phyloP scores from a whole-genome alignment of 1,140 invertebrate species.

The Glossosoma conforme region DNA sequence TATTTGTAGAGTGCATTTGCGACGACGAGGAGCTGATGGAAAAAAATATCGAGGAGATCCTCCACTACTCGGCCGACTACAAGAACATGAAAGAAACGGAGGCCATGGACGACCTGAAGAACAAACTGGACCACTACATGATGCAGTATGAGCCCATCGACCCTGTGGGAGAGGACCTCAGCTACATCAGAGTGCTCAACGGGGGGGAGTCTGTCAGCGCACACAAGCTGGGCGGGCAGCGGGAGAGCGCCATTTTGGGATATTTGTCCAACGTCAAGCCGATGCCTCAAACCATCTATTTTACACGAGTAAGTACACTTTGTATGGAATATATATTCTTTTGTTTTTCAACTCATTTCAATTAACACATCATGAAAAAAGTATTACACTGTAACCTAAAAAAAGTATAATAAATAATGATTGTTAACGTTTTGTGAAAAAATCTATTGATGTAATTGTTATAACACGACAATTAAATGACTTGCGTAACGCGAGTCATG shows the following conservation, averaged over 20 bases:
- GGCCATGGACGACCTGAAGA: constrained; percentile 76
- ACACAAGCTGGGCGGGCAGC: constrained; percentile 43
- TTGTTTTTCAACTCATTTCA: no score
- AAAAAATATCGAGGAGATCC: constrained; percentile 84
- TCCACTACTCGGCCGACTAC: constrained; percentile 89
- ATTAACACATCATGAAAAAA: no score
- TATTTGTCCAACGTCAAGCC: constrained; percentile 46
- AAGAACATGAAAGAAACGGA: constrained; percentile 66
- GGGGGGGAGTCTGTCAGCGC: constrained; percentile 46
- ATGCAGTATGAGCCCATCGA: constrained; percentile 68
- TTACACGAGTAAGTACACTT: constrained; percentile 47
- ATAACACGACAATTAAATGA: no score
- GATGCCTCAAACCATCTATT: constrained; percentile 45
- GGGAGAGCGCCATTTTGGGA: constrained; percentile 46
- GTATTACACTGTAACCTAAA: no score
- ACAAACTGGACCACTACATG: constrained; percentile 82
- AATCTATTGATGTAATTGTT: no score
- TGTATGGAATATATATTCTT: no score
- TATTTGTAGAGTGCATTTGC: constrained; percentile 92
- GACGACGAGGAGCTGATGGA: constrained; percentile 77
- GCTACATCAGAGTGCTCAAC: constrained; percentile 45
- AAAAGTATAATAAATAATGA: no score
- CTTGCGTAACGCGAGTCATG: no score
- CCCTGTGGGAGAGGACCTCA: constrained; percentile 38
- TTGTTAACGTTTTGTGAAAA: no score